phyloP scores from a whole-genome alignment of 2,797 vertebrate species.

The Gymnothorax reevesii region DNA sequence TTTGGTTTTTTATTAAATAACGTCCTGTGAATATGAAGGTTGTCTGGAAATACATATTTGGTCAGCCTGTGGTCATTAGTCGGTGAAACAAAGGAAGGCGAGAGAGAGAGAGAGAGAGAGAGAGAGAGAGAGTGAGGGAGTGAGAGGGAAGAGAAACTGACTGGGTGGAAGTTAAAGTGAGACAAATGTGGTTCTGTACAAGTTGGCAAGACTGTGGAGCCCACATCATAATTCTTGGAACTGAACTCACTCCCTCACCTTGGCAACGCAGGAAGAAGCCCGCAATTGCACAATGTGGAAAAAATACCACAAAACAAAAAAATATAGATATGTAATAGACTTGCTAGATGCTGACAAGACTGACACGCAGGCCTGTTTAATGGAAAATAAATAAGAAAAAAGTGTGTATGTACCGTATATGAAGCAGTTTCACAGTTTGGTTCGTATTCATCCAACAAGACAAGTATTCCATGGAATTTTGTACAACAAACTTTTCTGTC shows the following conservation, averaged over 20 bases:
- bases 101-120: not conserved
- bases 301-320: not conserved
- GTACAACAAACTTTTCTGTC: not conserved
- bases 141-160: slow-evolving; percentile 17
- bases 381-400: not conserved
- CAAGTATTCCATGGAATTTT: not conserved
- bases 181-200: not conserved
- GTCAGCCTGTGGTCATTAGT: not conserved
- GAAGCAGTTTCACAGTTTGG: not conserved
- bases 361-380: not conserved
- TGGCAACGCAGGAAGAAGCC: slow-evolving; percentile 8
- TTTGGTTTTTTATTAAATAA: not conserved
- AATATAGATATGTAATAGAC: not conserved
- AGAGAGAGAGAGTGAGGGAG: slow-evolving; percentile 13
- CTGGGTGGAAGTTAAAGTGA: not conserved
- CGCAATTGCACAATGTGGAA: not conserved
- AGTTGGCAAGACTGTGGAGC: slow-evolving; percentile 12
- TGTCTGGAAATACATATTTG: not conserved
- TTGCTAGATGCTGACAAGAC: not conserved
- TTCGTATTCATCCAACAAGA: not conserved
- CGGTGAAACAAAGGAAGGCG: not conserved
- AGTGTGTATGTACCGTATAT: not conserved
- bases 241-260: slow-evolving; percentile 30
- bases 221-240: slow-evolving; percentile 18
- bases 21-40: not conserved